These are phyloP conservation scores for Chiloscyllium punctatum DNA, from an alignment of 2,797 vertebrate species.

Conservation along the genomic window DNA sequence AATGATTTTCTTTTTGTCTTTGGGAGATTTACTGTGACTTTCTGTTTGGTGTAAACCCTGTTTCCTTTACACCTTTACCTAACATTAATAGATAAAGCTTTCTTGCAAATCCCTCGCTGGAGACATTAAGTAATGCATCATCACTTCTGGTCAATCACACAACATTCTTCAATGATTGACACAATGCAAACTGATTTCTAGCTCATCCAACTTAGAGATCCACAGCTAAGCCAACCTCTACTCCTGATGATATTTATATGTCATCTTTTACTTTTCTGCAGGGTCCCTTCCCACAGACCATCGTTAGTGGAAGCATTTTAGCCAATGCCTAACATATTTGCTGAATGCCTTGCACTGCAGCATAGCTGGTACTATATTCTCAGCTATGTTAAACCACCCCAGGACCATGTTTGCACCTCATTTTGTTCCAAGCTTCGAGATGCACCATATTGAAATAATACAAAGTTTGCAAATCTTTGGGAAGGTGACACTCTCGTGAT, in stretches of 20 bases:
- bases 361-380: neutral
- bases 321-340: neutral
- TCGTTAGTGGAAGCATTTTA: neutral
- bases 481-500: too few species aligned
- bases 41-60: neutral
- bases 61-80: neutral
- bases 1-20: neutral
- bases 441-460: neutral
- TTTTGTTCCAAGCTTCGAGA: neutral
- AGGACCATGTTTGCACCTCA: neutral
- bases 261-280: neutral
- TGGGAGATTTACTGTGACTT: neutral
- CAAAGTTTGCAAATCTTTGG: neutral
- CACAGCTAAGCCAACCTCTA: neutral
- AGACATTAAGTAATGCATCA: neutral
- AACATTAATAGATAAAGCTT: neutral
- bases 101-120: neutral
- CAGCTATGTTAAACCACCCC: neutral
- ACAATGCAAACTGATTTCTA: neutral
- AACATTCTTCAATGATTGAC: neutral
- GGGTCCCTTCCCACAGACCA: neutral
- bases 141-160: neutral
- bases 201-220: neutral
- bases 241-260: neutral
- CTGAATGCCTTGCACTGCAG: neutral